Evolutionary conservation across 2,888 invertebrate species (phyloP).

Genomic region (Megalurothrips usitatus): DNA sequence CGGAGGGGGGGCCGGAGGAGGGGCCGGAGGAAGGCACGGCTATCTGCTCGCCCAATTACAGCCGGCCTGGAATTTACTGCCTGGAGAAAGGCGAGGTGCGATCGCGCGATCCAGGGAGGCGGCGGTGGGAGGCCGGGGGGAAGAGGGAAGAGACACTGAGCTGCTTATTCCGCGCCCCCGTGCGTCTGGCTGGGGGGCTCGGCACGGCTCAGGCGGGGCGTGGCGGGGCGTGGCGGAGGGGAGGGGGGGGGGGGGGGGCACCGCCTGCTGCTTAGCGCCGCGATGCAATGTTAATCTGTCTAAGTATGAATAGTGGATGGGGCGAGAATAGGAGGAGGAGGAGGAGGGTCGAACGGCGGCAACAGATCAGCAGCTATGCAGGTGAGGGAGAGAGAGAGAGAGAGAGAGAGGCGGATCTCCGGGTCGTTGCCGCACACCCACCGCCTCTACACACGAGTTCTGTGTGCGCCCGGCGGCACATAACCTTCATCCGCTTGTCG

Average conservation of each 20-base stretch:
- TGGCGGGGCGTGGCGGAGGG: not conserved
- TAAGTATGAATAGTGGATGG: not conserved
- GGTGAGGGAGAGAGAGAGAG: too few relatives aligned
- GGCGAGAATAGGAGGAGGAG: not conserved
- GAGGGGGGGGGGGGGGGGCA: not conserved
- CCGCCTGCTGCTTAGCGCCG: not conserved
- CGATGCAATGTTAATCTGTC: not conserved
- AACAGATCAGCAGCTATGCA: not conserved
- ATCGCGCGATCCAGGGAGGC: conserved; percentile 3
- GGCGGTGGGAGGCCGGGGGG: not conserved
- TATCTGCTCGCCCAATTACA: not conserved
- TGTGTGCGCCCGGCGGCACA: too few relatives aligned
- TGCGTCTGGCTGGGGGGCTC: not conserved
- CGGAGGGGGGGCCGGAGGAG: not conserved
- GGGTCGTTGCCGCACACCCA: too few relatives aligned
- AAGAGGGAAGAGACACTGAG: not conserved
- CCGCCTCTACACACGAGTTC: too few relatives aligned
- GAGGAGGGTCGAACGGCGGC: not conserved
- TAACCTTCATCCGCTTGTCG: too few relatives aligned
- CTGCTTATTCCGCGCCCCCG: not conserved
- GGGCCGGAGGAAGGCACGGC: not conserved
- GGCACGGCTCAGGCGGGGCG: not conserved
- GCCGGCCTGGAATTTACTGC: conserved; percentile 16
- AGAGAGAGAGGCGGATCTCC: too few relatives aligned
- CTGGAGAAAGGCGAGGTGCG: not conserved